phyloP scores from a whole-genome alignment of 2,113 vertebrate genomes.

The Centropus bengalensis region DNA sequence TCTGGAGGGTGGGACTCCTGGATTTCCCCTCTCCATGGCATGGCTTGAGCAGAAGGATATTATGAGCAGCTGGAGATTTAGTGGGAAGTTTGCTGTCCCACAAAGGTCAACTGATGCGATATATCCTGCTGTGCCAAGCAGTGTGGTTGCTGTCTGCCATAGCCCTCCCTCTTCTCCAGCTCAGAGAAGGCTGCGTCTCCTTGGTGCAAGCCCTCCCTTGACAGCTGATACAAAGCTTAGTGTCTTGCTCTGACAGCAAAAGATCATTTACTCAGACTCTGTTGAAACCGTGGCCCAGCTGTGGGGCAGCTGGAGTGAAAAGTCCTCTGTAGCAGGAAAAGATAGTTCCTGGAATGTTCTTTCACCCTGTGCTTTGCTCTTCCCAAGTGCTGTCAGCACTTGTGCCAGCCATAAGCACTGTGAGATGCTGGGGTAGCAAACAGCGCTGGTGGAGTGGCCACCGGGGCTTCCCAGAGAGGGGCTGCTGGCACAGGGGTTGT shows the following conservation, averaged over 20 bases:
- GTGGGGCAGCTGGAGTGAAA: background rate
- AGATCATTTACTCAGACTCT: background rate
- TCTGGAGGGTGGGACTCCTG: background rate
- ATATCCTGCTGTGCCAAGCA: background rate
- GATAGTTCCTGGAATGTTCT: background rate
- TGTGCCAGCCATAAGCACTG: background rate
- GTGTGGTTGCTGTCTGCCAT: background rate
- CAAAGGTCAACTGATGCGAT: background rate
- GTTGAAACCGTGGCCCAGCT: background rate
- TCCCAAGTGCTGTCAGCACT: background rate
- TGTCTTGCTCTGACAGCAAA: background rate
- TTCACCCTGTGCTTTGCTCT: background rate
- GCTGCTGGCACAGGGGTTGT: background rate
- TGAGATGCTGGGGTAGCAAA: background rate
- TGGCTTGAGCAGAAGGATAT: background rate
- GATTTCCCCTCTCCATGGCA: fast-evolving
- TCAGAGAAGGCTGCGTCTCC: background rate
- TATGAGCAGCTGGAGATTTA: background rate
- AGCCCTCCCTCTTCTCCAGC: background rate
- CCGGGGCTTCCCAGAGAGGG: background rate
- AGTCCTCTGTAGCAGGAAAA: background rate
- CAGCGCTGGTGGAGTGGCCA: fast-evolving
- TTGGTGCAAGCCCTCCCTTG: background rate
- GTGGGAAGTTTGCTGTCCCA: background rate
- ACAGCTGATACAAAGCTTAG: background rate